Conservation (phyloP, 2,888 invertebrate genomes). For the Papilio demoleus region DNA sequence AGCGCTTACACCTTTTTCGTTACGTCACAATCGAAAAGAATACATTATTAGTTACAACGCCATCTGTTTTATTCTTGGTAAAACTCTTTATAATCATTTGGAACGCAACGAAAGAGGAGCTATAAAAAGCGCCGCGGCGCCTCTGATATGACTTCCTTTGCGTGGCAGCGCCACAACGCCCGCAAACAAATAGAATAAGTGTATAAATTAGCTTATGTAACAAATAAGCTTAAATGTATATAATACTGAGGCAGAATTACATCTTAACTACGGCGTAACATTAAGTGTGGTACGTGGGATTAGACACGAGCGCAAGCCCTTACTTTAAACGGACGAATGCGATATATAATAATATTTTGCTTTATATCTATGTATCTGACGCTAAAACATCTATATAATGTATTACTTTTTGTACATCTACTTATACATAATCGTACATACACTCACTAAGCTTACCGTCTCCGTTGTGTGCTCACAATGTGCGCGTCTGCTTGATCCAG, state of each 20-base stretch:
- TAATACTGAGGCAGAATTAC: conserved; percentile 84
- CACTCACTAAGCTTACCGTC: conserved; percentile 81
- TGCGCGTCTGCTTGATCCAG: conserved; percentile 51
- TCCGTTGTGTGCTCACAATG: conserved; percentile 75
- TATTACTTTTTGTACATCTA: conserved; percentile 84
- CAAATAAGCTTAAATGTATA: conserved; percentile 83
- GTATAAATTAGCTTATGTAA: conserved; percentile 83
- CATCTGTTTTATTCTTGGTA: conserved; percentile 1
- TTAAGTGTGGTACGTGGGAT: conserved; percentile 81
- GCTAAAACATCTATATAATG: conserved; percentile 84
- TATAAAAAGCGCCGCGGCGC: conserved; percentile 66
- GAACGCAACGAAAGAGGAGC: conserved; percentile 57
- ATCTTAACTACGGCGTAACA: conserved; percentile 83
- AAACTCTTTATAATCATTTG: conserved; percentile 19
- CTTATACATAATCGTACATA: conserved; percentile 82
- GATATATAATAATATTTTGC: conserved; percentile 83
- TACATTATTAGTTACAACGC: conserved; percentile 36
- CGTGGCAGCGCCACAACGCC: conserved; percentile 77
- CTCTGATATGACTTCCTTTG: conserved; percentile 81
- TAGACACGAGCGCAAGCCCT: conserved; percentile 83
- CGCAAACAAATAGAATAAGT: conserved; percentile 80
- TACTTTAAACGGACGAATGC: conserved; percentile 83
- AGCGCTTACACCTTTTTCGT: conserved; percentile 61
- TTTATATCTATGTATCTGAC: conserved; percentile 84
- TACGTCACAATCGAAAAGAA: conserved; percentile 46